Evolutionary conservation across 2,888 invertebrate species (phyloP).

Genomic region (Cheilosia vernalis): DNA sequence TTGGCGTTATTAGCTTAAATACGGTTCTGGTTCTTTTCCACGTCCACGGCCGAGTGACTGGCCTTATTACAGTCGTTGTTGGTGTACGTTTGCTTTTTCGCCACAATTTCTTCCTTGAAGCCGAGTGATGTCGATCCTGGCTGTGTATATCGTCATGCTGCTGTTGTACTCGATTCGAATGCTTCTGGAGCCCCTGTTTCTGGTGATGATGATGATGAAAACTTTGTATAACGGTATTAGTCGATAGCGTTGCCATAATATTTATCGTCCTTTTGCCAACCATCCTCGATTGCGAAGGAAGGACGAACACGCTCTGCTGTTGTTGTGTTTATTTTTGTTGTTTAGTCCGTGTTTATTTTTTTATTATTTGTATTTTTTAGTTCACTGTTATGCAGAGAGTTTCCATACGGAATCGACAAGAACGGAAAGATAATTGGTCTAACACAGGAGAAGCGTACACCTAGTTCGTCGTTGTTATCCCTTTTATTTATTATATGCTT

Average conservation of each 20-base stretch:
- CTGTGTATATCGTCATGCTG: constrained; percentile 15
- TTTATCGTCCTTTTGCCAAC: constrained; percentile 38
- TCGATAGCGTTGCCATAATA: constrained; percentile 57
- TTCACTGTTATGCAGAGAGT: constrained; percentile 5
- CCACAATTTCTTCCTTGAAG: constrained; percentile 29
- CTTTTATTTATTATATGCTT: constrained; percentile 37
- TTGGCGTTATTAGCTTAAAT: constrained; percentile 19
- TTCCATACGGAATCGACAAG: constrained; percentile 18
- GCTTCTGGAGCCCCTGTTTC: constrained; percentile 19
- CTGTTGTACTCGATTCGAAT: constrained; percentile 14
- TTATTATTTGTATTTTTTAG: constrained; percentile 31
- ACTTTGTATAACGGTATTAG: constrained; percentile 40
- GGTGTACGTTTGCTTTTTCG: constrained; percentile 22
- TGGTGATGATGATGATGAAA: constrained; percentile 35
- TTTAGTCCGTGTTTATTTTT: constrained; percentile 21
- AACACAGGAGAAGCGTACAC: constrained; percentile 4
- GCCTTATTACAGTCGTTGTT: constrained; percentile 1
- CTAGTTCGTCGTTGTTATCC: constrained; percentile 35
- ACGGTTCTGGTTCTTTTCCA: constrained; percentile 41
- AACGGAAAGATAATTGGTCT: constrained; percentile 45
- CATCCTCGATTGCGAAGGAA: constrained; percentile 21
- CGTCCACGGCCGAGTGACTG: constrained; percentile 25
- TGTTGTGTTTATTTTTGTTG: constrained; percentile 16
- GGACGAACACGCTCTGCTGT: constrained; percentile 13
- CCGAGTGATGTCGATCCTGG: constrained; percentile 2